Evolutionary conservation across 2,113 vertebrate genomes (phyloP), one percentile per base, ranked within the genome.

Genomic region (Enhydra lutris): DNA sequence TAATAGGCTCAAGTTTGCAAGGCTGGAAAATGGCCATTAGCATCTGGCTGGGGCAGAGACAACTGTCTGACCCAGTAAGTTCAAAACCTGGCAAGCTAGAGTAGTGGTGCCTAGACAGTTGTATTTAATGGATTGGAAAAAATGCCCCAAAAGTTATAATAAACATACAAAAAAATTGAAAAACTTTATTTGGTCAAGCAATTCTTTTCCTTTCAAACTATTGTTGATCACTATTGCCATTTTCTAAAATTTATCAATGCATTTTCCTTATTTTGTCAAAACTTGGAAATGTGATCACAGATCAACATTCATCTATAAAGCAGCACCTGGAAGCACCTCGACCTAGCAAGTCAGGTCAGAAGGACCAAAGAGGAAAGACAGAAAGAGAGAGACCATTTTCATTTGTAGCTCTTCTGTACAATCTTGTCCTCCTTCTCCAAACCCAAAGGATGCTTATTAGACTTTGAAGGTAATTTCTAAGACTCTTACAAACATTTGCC

Each of bases 181-280:
- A 73, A 79, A 69, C 24, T 85, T 59, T 63, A 71, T 88, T 95
- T 91, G 91, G 13, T n/a, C 65, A 96, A 81, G 42, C 31, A 74
- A 71, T 71, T 89, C 4, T 39, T 97, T 97, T n/a, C 50, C 29
- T 96, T 95, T 95, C 65, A 94, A 65, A 23, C 15, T 82, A 34
- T 50, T 20, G 45, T 42, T 74, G 34, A 80, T 83, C 81, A 94
- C 57, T 13, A 71, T 9, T 36, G 65, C 18, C 63, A 89, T 94
- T 94, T 85, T 42, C 29, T 74, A 73, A 92, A 71, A 61, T 57
- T 82, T 93, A 83, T 52, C 73, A 92, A 92, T 21, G 55, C 14
- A 34, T 63, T 74, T 78, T 83, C 7, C 34, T 94, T 50, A 65
- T 90, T 95, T 94, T 89, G 6, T 18, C 31, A 71, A 85, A 8